phyloP scores from a whole-genome alignment of 37 sponge, comb jelly and placozoan species.

The Aphrocallistes beatrix region DNA sequence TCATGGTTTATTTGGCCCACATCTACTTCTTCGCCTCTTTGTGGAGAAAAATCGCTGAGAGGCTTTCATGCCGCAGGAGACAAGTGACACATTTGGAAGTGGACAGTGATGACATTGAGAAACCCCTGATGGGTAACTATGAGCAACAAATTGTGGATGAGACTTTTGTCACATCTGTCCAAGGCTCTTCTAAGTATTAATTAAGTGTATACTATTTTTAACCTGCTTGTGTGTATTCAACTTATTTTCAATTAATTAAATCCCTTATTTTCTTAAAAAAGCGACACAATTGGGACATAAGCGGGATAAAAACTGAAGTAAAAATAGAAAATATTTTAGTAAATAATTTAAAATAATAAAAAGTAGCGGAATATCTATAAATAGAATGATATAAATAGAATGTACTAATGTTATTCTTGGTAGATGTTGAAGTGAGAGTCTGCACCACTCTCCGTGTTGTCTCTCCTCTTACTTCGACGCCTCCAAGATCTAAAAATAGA shows the following conservation, averaged over 20 bases:
- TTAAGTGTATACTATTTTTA: background rate
- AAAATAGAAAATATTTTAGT: background rate
- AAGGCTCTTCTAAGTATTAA: background rate
- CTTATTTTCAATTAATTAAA: background rate
- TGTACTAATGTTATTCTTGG: background rate
- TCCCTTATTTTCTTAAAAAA: background rate
- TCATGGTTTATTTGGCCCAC: background rate
- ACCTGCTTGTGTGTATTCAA: background rate
- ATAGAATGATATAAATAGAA: background rate
- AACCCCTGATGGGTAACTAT: background rate
- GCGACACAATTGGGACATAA: no score
- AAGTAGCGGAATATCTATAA: background rate
- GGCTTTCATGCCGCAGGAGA: background rate
- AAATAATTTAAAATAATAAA: background rate
- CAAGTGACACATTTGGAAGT: background rate
- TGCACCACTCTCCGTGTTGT: background rate
- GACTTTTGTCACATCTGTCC: background rate
- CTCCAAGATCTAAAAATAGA: conserved; percentile 19
- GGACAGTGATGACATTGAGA: background rate
- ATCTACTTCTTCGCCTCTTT: background rate
- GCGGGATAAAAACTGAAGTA: no score
- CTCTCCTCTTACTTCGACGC: background rate
- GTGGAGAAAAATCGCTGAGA: background rate
- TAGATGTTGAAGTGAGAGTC: background rate
- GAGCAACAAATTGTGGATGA: background rate